Base-by-base conservation (phyloP, 2,888 invertebrate genomes). In the Cryptosula pallasiana region DNA sequence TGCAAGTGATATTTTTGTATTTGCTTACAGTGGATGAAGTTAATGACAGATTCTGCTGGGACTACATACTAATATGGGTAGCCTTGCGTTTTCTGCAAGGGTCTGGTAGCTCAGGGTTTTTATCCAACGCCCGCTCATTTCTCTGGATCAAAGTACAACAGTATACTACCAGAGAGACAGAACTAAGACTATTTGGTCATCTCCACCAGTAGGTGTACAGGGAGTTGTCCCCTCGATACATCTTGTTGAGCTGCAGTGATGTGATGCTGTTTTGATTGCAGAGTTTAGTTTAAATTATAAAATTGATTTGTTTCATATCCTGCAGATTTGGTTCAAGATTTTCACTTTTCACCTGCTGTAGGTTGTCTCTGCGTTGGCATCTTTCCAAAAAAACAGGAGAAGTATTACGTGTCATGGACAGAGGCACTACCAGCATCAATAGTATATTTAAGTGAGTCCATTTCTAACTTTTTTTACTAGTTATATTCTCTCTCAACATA, bases 71-170 rank as follows among this genome's bases (percentile, higher is more conserved):
- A 25, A 89, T 92, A 72, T 97, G 94, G 83, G 93, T 94, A 32
- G 87, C 86, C 0, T 89, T 98, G 78, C 94, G 95, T 85, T 95
- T 97, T 84, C 87, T 98, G 9, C 96, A 96, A 88, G 96, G 95
- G 69, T 76, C 79, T 79, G 86, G 86, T 86, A 74, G 73, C 74
- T 78, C 81, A 69, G 98, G 98, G 0, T 86, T 97, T 71, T 86
- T 98, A 69, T 96, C 95, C 85, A 97, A 96, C 84, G 80, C 95
- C 16, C 88, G 97, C 57, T 91, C 92, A 0, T 94, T 94, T 81
- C 86, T 98, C 0, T 99, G 98, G 98, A 95, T 98, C 78, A 89
- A 90, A 79, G 92, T 98, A 69, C 94, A 96, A 79, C 98, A 99
- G 84, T 97, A 92, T 82, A 96, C 96, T 0, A 95, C 95, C 5